Base-by-base conservation (phyloP, 64 coral and sea anemone genomes). In the Montipora cactus region DNA sequence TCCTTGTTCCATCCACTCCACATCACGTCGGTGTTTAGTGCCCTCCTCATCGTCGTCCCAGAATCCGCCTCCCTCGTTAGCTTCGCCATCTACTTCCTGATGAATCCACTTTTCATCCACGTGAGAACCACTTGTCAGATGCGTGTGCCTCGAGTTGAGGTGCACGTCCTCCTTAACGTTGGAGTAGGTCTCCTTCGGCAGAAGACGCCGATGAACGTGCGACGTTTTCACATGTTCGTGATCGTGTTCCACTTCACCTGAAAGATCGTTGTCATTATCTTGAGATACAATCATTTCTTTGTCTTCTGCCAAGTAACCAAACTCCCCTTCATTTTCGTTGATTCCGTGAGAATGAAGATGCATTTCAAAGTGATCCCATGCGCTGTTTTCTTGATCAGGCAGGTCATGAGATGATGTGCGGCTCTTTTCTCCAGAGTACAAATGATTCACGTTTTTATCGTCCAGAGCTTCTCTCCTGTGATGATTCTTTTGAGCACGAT, bases 221-320 rank as follows among this genome's bases (percentile, higher is more conserved):
- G 46, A 11, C 13, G 16, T 70, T 85, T 70, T 70, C 7, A 70
- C 18, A 19, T 70, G 37, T 45, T n/a, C 64, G 62, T 86, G 66
- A 50, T 86, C 45, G 62, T 71, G 4, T 8, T 49, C 59, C 48
- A 22, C 14, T 4, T 72, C 66, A 7, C 82, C 82, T 12, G 82
- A 86, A 21, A 69, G 8, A 5, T 37, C 46, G 11, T 11, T 64
- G 8, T 86, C 66, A 67, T 22, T 70, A 16, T 71, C 19, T 49
- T 71, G 19, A 49, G 62, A 7, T 18, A 48, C 6, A 18, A 22
- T 18, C 46, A 14, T 44, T 22, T 50, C 82, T 7, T 49, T 19
- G 49, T 71, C 82, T 7, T 86, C 66, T 3, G 82, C 71, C 4
- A 86, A 49, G 19, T 71, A 86, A 28, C 82, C 82, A 71, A 86